Evolutionary conservation across 1,140 invertebrate species (phyloP).

Genomic region (Procambarus virginalis): DNA sequence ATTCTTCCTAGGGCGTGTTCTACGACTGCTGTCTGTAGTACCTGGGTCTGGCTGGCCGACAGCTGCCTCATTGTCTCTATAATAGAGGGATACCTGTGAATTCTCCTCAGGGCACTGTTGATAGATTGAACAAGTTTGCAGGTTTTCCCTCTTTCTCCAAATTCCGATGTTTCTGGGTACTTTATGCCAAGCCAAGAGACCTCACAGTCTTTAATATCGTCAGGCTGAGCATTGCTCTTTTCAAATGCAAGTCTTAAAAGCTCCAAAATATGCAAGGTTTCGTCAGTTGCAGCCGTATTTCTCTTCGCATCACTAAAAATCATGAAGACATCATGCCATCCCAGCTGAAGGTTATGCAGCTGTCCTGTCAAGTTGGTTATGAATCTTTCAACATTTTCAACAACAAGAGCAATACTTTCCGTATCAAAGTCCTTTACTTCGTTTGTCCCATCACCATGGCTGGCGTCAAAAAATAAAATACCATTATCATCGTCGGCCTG

Average conservation of each 20-base stretch:
- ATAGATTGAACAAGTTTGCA: background rate
- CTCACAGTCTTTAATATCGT: background rate
- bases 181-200: background rate
- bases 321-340: slow-evolving; percentile 1
- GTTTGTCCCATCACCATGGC: background rate
- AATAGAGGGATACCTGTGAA: background rate
- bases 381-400: background rate
- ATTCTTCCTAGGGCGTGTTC: slow-evolving; percentile 5
- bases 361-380: background rate
- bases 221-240: background rate
- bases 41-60: background rate
- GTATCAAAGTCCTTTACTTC: background rate
- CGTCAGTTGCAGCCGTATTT: background rate
- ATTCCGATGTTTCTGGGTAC: background rate
- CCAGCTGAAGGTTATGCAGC: background rate
- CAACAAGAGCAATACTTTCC: background rate
- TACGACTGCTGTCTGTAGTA: background rate
- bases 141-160: background rate
- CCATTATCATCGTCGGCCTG: background rate
- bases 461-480: background rate
- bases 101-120: background rate
- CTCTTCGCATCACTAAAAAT: background rate
- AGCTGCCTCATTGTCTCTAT: background rate
- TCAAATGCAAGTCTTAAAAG: background rate
- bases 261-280: background rate